Percentiles rank a stretch among this genome's conserved stretches.
These are phyloP conservation scores for Tetramorium bicarinatum DNA, from an alignment of 2,888 invertebrate genomes.

Conservation along the genomic window DNA sequence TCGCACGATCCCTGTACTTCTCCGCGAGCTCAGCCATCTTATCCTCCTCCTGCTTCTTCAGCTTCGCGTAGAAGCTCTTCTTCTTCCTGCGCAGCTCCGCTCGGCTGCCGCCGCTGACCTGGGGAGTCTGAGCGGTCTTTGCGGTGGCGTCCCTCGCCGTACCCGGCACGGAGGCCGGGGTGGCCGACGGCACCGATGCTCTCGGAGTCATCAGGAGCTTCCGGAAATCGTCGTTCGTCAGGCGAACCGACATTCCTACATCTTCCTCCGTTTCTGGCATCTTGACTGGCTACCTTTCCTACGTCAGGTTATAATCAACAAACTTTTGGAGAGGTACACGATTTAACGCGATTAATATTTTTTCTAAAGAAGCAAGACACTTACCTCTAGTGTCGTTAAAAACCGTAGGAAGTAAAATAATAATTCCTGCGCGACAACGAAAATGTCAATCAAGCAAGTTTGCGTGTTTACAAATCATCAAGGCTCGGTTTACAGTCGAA, in stretches of 20 bases:
- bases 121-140: constrained; percentile 88
- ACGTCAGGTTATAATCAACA: not conserved
- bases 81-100: constrained; percentile 96
- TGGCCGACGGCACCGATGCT: constrained; percentile 89
- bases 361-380: not conserved
- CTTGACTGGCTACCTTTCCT: constrained; percentile 63
- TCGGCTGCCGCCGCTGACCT: constrained; percentile 85
- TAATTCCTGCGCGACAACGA: not conserved
- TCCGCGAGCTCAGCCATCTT: constrained; percentile 97
- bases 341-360: not conserved
- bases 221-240: constrained; percentile 99
- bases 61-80: constrained; percentile 96
- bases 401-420: not conserved
- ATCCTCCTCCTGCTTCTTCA: constrained; percentile 98
- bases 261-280: constrained; percentile 85
- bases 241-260: constrained; percentile 89
- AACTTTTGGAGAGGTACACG: not conserved
- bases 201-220: constrained; percentile 98
- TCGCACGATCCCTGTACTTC: constrained; percentile 96
- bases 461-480: not conserved
- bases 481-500: not conserved
- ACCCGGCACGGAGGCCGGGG: constrained; percentile 88
- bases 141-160: constrained; percentile 91
- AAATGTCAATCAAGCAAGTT: not conserved
- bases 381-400: not conserved